Evolutionary conservation across 2,113 vertebrate species (phyloP), one percentile per base, ranked within the genome.

Genomic region (Callipepla californica): DNA sequence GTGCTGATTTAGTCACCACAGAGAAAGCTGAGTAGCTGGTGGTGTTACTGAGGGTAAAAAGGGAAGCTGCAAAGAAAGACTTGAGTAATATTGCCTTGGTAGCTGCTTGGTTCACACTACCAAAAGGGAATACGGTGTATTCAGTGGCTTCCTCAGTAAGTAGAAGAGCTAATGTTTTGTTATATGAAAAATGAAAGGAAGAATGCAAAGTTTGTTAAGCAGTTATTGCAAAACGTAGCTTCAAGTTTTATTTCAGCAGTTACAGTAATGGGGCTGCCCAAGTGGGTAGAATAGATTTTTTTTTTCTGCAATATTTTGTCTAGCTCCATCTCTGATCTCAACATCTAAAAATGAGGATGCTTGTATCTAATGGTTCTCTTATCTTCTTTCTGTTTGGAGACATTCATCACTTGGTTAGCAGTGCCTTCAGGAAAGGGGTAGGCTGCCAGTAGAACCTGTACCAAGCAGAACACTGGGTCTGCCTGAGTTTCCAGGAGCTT

Each of bases 91-190:
- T 67, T 67, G 32, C 19, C 17, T 59, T 10, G 5, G 23, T 14
- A 66, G 30, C 18, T 69, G 23, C 7, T 65, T 4, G n/a, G 50
- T 36, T 74, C 40, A 22, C 0, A 0, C 6, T 19, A 2, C 38
- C 32, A 55, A 11, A 74, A 58, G 26, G 76, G 80, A 92, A 88
- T n/a, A 9, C 6, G 62, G 0, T 12, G 8, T 11, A 83, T 85
- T 66, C 3, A 16, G n/a, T 28, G 47, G 19, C 4, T 74, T 77
- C 23, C 16, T 67, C 45, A 48, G 13, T 30, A 80, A 80, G 53
- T 68, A 73, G 9, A 77, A 3, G 9, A 7, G 42, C 10, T 59
- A 21, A 16, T 17, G 9, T 15, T 40, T 90, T 80, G n/a, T 58
- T 32, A 45, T 20, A 9, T 6, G 32, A 62, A 88, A 88, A 66